Evolutionary conservation across 2,113 vertebrate genomes (phyloP).

Genomic region (Pica pica): DNA sequence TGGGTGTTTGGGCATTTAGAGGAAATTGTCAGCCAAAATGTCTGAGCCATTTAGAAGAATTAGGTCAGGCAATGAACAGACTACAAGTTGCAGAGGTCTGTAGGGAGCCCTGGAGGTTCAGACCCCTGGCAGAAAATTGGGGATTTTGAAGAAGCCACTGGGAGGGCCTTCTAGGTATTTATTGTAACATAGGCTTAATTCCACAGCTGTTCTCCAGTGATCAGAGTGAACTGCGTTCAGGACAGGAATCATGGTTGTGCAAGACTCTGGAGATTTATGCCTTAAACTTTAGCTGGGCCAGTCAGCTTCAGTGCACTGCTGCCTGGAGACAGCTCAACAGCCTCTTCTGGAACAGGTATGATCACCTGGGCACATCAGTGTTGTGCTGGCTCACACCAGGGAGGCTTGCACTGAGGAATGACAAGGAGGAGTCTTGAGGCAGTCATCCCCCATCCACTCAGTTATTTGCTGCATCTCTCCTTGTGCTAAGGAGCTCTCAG

Average conservation of each 20-base stretch:
- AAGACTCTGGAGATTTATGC: not conserved
- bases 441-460: not conserved
- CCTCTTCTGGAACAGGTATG: not conserved
- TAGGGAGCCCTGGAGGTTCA: not conserved
- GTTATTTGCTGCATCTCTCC: not conserved
- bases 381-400: not conserved
- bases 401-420: not conserved
- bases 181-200: not conserved
- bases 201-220: not conserved
- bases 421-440: not conserved
- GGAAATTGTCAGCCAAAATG: slow-evolving; percentile 33
- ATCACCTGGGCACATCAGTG: accelerated
- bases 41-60: slow-evolving; percentile 2
- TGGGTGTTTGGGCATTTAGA: slow-evolving; percentile 20
- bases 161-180: not conserved
- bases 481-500: not conserved
- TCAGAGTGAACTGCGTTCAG: not conserved
- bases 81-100: not conserved
- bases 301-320: not conserved
- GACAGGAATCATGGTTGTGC: not conserved
- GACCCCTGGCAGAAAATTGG: not conserved
- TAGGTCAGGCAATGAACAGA: not conserved
- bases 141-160: not conserved
- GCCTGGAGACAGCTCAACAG: not conserved
- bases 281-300: not conserved